Conservation (phyloP, 2,113 vertebrate species). For the Myodes glareolus region DNA sequence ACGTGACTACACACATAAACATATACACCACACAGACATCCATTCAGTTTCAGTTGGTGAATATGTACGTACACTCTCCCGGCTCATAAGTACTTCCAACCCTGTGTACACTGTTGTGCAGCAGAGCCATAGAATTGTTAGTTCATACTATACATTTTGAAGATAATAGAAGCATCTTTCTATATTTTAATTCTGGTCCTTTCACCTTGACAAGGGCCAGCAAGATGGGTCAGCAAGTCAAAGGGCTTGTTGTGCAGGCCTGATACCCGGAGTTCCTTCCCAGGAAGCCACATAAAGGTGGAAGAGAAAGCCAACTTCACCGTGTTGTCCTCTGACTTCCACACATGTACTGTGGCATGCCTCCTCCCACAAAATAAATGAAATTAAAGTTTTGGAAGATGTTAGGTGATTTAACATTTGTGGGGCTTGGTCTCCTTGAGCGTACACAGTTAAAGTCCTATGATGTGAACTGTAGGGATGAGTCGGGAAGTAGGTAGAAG, state of each 20-base stretch:
- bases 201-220: not conserved
- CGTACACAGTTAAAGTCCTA: not conserved
- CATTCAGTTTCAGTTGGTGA: not conserved
- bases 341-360: not conserved
- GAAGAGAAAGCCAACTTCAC: not conserved
- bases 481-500: not conserved
- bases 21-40: not conserved
- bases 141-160: slow-evolving; percentile 1
- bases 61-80: not conserved
- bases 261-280: not conserved
- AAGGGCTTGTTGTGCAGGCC: too few species aligned
- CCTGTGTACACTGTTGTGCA: not conserved
- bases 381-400: not conserved
- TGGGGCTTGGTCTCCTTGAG: not conserved
- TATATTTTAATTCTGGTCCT: slow-evolving; percentile 40
- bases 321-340: not conserved
- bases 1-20: not conserved
- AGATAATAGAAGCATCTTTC: not conserved
- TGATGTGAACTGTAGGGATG: not conserved
- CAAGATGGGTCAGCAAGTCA: not conserved
- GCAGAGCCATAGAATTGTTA: not conserved
- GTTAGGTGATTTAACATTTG: not conserved
- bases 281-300: not conserved
- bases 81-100: not conserved
- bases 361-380: not conserved